Evolutionary conservation across 2,113 vertebrate species (phyloP).

Genomic region (Tor tambroides): DNA sequence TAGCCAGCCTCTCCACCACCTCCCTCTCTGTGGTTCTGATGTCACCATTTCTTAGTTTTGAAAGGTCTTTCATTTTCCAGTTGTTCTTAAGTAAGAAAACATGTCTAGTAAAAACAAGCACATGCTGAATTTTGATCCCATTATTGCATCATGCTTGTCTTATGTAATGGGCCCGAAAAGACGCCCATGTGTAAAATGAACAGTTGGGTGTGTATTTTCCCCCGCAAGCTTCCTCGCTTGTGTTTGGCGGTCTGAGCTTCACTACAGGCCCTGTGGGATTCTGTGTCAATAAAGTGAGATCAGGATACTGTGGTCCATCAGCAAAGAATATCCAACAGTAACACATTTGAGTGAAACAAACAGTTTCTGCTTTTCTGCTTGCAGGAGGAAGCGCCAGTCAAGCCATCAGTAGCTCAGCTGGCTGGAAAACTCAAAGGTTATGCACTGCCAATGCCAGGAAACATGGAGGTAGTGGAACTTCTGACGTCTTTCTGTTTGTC

Average conservation of each 20-base stretch:
- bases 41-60: constrained; percentile 42
- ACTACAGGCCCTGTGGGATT: neutral
- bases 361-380: constrained; percentile 24
- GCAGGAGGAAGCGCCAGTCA: constrained; percentile 72
- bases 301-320: constrained; percentile 27
- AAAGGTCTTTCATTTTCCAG: constrained; percentile 46
- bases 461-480: constrained; percentile 63
- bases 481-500: neutral
- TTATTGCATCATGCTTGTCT: constrained; percentile 34
- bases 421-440: constrained; percentile 75
- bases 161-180: constrained; percentile 20
- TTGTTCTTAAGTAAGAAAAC: constrained; percentile 49
- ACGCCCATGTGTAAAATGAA: neutral
- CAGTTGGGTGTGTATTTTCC: neutral
- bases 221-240: neutral
- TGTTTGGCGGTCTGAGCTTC: neutral
- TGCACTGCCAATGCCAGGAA: constrained; percentile 64
- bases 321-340: constrained; percentile 25
- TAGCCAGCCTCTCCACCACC: too few species aligned
- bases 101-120: constrained; percentile 30
- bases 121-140: constrained; percentile 21
- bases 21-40: neutral
- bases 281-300: constrained; percentile 40
- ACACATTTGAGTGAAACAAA: constrained; percentile 37
- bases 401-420: constrained; percentile 76